Percentiles rank a stretch among this genome's conserved stretches.
These are phyloP conservation scores for Stramonita haemastoma DNA, from an alignment of 2,888 invertebrate species.

Conservation along the genomic window DNA sequence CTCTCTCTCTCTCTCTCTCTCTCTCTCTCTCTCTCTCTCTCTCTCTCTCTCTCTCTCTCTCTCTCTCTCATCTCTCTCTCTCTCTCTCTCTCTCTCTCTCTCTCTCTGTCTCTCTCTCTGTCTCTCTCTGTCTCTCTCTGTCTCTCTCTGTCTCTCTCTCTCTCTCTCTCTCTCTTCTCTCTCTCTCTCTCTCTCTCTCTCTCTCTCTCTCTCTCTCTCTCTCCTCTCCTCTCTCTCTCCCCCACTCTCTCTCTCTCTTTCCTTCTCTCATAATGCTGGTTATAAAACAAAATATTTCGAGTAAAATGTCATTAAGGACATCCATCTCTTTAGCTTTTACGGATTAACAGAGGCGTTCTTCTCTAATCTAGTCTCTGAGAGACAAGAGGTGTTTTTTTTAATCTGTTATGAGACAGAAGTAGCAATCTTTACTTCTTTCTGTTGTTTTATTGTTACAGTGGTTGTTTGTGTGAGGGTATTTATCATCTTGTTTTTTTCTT, in stretches of 20 bases:
- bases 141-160: not conserved
- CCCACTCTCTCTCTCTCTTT: not conserved
- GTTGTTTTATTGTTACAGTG: not conserved
- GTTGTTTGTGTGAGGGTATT: not conserved
- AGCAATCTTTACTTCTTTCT: not conserved
- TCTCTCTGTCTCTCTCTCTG: not conserved
- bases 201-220: no score
- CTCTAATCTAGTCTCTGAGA: not conserved
- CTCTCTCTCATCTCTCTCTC: not conserved
- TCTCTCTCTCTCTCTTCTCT: not conserved
- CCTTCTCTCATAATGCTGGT: not conserved
- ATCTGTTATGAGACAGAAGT: not conserved
- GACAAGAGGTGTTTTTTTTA: not conserved
- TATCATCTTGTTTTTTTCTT: not conserved
- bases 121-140: not conserved
- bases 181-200: not conserved
- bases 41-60: not conserved
- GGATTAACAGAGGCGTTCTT: no score
- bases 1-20: not conserved
- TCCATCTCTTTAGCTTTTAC: no score
- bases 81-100: constrained; percentile 2
- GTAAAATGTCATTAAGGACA: no score
- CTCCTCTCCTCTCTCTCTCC: no score
- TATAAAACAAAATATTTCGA: no score
- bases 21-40: not conserved